Evolutionary conservation across 1,140 invertebrate species (phyloP).

Genomic region (Lepidotrigona ventralis): DNA sequence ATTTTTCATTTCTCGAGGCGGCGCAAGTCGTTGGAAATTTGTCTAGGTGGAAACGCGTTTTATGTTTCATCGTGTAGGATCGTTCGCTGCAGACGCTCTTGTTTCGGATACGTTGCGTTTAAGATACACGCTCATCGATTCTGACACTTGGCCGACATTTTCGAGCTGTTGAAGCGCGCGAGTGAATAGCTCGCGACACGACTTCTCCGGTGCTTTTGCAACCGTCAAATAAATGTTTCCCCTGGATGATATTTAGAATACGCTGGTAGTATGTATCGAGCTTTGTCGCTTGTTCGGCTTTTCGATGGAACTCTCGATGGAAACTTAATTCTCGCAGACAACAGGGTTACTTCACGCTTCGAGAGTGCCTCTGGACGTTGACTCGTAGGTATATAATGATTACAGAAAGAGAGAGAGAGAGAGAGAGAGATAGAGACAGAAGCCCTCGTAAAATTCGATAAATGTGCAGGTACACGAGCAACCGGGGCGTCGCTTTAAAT

Average conservation of each 20-base stretch:
- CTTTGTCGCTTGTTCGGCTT: background rate
- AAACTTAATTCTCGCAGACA: slow-evolving; percentile 1
- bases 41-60: background rate
- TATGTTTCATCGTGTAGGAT: background rate
- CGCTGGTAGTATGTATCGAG: background rate
- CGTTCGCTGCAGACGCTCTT: too few relatives aligned
- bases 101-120: background rate
- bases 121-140: background rate
- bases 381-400: slow-evolving; percentile 5
- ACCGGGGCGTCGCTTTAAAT: background rate
- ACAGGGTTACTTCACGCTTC: background rate
- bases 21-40: background rate
- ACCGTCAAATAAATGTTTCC: slow-evolving; percentile 6
- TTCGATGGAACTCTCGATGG: background rate
- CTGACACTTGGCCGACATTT: background rate
- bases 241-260: background rate
- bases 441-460: background rate
- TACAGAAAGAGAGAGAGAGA: background rate
- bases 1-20: slow-evolving; percentile 12
- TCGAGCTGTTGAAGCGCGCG: background rate
- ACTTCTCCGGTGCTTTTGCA: background rate
- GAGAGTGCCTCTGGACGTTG: background rate
- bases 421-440: background rate
- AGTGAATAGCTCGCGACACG: background rate
- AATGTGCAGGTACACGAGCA: background rate